Conservation (phyloP, 2,888 invertebrate genomes). For the Ormyrus thymus region DNA sequence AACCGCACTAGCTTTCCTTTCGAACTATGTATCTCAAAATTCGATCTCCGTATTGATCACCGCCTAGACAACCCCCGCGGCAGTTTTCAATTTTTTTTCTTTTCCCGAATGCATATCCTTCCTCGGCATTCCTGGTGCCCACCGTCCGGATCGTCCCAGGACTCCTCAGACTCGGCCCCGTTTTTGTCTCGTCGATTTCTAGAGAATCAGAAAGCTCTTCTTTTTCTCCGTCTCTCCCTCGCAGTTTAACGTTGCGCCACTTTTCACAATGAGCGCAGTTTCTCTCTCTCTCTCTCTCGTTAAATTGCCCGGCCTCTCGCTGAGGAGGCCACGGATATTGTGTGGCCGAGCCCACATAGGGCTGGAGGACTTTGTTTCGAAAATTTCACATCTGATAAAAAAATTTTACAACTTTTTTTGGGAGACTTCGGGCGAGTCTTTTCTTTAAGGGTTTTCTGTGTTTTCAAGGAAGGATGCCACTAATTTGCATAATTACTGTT, state of each 20-base stretch:
- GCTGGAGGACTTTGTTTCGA: conserved; percentile 11
- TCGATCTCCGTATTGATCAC: conserved; percentile 29
- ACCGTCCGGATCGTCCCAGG: conserved; percentile 16
- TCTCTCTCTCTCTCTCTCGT: conserved; percentile 7
- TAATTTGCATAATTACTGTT: too few relatives aligned
- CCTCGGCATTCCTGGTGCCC: conserved; percentile 13
- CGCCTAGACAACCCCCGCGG: conserved; percentile 7
- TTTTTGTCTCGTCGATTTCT: conserved; percentile 43
- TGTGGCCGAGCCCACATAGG: conserved; percentile 3
- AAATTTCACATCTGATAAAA: conserved; percentile 9
- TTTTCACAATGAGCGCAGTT: conserved; percentile 27
- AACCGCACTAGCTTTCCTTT: conserved; percentile 27
- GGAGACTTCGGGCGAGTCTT: background rate
- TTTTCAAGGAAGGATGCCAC: too few relatives aligned
- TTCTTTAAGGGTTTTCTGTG: too few relatives aligned
- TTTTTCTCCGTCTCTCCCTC: background rate
- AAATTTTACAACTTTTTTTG: conserved; percentile 14
- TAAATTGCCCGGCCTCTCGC: conserved; percentile 24
- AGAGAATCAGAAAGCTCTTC: conserved; percentile 29
- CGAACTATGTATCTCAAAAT: background rate
- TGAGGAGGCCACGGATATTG: conserved; percentile 17
- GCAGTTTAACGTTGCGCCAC: conserved; percentile 30
- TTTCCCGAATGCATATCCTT: background rate
- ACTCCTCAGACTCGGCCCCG: background rate
- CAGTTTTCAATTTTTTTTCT: conserved; percentile 20